A percentile compares a stretch with the other conserved stretches of the same genome.
phyloP scores from a whole-genome alignment of 2,113 vertebrate genomes.

The Indicator maculatus region DNA sequence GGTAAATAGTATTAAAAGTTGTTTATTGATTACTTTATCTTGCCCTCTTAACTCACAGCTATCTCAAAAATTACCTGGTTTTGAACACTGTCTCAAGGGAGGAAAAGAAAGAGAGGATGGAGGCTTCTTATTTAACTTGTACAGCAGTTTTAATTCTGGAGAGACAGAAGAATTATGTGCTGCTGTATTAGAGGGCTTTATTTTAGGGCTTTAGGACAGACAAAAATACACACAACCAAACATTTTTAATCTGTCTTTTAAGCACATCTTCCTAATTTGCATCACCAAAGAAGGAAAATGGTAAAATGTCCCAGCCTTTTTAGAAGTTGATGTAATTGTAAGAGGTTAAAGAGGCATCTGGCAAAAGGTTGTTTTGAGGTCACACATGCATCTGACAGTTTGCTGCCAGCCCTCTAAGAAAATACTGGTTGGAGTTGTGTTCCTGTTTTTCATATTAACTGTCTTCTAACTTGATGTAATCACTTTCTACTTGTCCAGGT shows the following conservation, averaged over 20 bases:
- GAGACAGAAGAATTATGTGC: background rate
- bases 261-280: conserved; percentile 23
- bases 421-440: conserved; percentile 40
- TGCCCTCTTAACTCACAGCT: background rate
- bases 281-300: conserved; percentile 40
- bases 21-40: background rate
- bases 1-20: background rate
- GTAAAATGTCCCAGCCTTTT: conserved; percentile 38
- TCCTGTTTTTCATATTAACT: conserved; percentile 67
- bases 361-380: conserved; percentile 68
- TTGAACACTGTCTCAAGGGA: background rate
- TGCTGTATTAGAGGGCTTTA: background rate
- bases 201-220: background rate
- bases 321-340: conserved; percentile 55
- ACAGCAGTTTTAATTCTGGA: background rate
- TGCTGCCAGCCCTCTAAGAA: conserved; percentile 46
- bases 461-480: conserved; percentile 39
- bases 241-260: conserved; percentile 14
- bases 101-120: background rate
- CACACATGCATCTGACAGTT: conserved; percentile 61
- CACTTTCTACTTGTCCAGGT: background rate
- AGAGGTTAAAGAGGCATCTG: conserved; percentile 68
- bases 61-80: background rate
- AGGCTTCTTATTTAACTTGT: background rate
- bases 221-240: background rate